Percentiles rank a stretch among this genome's conserved stretches.
Evolutionary conservation across 2,888 invertebrate species (phyloP).

Genomic region (Tricholauxania praeusta): DNA sequence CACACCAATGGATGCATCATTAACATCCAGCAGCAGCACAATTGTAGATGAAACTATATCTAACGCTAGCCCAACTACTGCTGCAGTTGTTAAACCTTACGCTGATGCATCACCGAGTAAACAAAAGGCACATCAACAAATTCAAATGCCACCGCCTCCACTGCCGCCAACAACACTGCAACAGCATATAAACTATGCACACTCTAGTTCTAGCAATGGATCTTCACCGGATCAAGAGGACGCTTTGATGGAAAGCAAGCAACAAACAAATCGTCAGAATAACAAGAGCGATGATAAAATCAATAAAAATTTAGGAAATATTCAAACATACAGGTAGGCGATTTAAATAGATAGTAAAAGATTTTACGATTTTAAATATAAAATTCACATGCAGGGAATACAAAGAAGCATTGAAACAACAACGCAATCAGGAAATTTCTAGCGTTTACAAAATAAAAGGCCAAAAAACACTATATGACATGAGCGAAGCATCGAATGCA

Average conservation of each 20-base stretch:
- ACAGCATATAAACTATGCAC: constrained; percentile 53
- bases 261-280: constrained; percentile 51
- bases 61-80: constrained; percentile 44
- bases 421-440: constrained; percentile 81
- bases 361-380: background rate
- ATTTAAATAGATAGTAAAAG: background rate
- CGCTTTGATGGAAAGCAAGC: constrained; percentile 60
- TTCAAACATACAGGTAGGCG: constrained; percentile 66
- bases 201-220: constrained; percentile 62
- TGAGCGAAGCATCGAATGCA: constrained; percentile 47
- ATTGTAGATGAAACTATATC: constrained; percentile 61
- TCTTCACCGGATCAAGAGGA: constrained; percentile 64
- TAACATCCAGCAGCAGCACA: constrained; percentile 61
- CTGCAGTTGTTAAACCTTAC: constrained; percentile 48
- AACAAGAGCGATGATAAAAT: constrained; percentile 59
- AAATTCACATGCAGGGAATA: constrained; percentile 75
- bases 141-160: constrained; percentile 27
- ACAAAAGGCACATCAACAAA: constrained; percentile 41
- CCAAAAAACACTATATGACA: constrained; percentile 64
- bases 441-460: constrained; percentile 74
- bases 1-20: constrained; percentile 61
- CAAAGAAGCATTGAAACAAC: constrained; percentile 89
- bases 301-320: constrained; percentile 63
- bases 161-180: constrained; percentile 36
- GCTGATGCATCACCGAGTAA: constrained; percentile 55